Evolutionary conservation across 2,113 vertebrate genomes (phyloP), one percentile per base, ranked within the genome.

Genomic region (Motacilla tschutschensis): DNA sequence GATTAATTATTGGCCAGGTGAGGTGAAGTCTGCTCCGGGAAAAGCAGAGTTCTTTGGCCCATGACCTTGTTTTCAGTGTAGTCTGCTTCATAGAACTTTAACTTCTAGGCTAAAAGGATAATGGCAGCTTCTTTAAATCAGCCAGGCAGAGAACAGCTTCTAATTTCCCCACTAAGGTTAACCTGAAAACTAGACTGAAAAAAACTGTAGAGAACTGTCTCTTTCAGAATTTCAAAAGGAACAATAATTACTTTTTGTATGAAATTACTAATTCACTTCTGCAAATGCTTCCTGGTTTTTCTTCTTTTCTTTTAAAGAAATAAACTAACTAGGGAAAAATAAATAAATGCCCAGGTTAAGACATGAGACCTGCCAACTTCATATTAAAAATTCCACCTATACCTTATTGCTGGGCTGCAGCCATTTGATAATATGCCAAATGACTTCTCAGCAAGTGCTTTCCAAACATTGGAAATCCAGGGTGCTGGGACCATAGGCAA

Each of bases 351-450:
- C 35, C 0, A 0, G 19, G 12, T 65, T 64, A 38, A 84, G 57
- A 43, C 1, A 1, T 36, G 16, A 88, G 41, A 72, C 17, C 18
- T 59, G 36, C 38, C 64, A 76, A 48, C 43, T 83, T 82, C 31
- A 57, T 88, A 88, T 79, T 91, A 93, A 94, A 89, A 94, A 62
- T 65, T 76, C 51, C 78, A 76, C 29, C 54, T 86, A 38, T 35
- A 78, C 29, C 26, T 81, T 86, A 75, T 67, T 75, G 50, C 80
- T 91, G 86, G 58, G 41, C 26, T 75, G 41, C 0, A 1, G 70
- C 74, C 83, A 79, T 76, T 93, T 93, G 89, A 69, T 58, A 84
- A 51, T 46, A 86, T 22, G 87, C 89, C 94, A 94, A 94, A 79
- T 22, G 24, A 81, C 66, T 93, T 91, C 70, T 81, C 78, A 91